Conservation (phyloP, 2,888 invertebrate genomes). For the Parelbella ahira region DNA sequence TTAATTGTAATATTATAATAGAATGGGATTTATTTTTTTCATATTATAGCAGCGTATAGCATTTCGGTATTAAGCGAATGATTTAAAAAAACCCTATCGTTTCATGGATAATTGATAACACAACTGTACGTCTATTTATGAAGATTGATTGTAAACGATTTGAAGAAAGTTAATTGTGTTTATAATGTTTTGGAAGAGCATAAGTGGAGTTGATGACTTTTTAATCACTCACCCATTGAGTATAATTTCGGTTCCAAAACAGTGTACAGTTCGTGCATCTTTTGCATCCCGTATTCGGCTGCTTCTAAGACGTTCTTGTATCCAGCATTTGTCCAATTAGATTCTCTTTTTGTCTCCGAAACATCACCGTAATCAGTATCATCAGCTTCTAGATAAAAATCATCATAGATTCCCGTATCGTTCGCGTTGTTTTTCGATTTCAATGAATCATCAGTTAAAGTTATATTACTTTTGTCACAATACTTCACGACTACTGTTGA, state of each 20-base stretch:
- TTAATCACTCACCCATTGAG: slow-evolving; percentile 81
- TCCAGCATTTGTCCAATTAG: slow-evolving; percentile 46
- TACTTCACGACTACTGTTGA: slow-evolving; percentile 70
- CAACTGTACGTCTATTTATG: too few relatives aligned
- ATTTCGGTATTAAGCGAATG: too few relatives aligned
- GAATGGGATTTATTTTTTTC: too few relatives aligned
- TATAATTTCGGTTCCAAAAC: slow-evolving; percentile 85
- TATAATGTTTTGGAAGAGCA: background rate
- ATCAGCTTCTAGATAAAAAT: slow-evolving; percentile 37
- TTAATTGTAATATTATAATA: too few relatives aligned
- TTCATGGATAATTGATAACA: too few relatives aligned
- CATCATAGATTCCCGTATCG: slow-evolving; percentile 25
- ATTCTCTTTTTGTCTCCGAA: slow-evolving; percentile 30
- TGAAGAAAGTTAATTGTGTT: too few relatives aligned
- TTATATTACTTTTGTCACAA: slow-evolving; percentile 59
- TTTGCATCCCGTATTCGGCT: slow-evolving; percentile 83
- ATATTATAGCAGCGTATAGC: too few relatives aligned
- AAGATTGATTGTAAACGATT: too few relatives aligned
- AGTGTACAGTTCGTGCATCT: slow-evolving; percentile 83
- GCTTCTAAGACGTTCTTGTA: slow-evolving; percentile 82
- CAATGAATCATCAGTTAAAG: slow-evolving; percentile 25
- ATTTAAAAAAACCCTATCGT: too few relatives aligned
- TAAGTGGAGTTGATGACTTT: too few relatives aligned
- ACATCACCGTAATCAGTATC: slow-evolving; percentile 28
- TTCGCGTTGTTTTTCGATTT: slow-evolving; percentile 37